Base-by-base conservation (phyloP, 2,888 invertebrate species). In the Aquatica leii region DNA sequence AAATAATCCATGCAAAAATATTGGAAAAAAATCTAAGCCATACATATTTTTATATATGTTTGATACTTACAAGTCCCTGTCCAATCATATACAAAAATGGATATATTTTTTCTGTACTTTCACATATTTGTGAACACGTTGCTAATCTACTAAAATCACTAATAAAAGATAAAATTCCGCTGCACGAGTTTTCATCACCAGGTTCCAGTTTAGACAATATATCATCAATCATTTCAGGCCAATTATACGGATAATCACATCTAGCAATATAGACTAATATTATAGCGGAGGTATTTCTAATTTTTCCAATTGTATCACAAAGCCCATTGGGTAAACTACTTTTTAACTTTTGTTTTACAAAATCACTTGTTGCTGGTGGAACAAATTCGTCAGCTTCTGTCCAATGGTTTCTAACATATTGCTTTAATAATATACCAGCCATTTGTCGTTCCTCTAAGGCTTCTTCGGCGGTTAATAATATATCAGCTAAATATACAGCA, bases 401-500 rank as follows among this genome's bases (percentile, higher is more conserved):
- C 70, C 70, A 70, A 57, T 69, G 67, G 24, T 56, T 57, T 31
- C 60, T 54, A 1, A 70, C 59, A 52, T 66, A 70, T 40, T 66
- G 68, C 37, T 62, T 64, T 53, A 70, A 55, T 50, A 70, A 50
- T 35, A 69, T 62, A 24, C 59, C 61, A 17, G 70, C 69, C 69
- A 70, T 69, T 59, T 69, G 69, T 41, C 70, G 56, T 46, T 70
- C 69, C 51, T 70, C 70, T 48, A 67, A 43, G 8, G 69, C 69
- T 55, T 70, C 69, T n/a, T 70, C 70, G 0, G 63, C 51, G 4
- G 67, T 61, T 48, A 70, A 50, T 18, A 69, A 34, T 34, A 70
- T 70, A 58, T 70, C 70, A n/a, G 62, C 40, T 6, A 70, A 59
- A 46, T 62, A 58, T 14, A 69, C 48, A 15, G 69, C 64, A 59